Base-by-base conservation (phyloP, 2,113 vertebrate genomes). In the Seriola dumerili region DNA sequence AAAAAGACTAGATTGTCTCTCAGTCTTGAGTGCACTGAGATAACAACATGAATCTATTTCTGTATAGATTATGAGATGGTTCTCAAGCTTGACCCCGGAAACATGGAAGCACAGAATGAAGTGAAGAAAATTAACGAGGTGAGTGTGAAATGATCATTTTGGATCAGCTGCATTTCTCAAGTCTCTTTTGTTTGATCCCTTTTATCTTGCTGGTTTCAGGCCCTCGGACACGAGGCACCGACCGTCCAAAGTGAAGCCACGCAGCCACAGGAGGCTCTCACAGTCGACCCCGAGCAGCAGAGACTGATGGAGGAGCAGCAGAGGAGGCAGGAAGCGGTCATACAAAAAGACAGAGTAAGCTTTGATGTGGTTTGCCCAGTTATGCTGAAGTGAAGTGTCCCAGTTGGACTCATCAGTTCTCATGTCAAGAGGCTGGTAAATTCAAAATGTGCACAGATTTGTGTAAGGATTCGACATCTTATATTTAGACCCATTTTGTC, bases 31-130 rank as follows among this genome's bases (percentile, higher is more conserved):
- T 0, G 0, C 36, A 2, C 12, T 7, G 42, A 55, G 14, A 11
- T 78, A 25, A 86, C 42, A 14, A 21, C 23, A 5, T 7, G 0
- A 67, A 21, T 63, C 40, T 72, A 2, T 58, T 25, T 73, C 23
- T 65, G n/a, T 23, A 67, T 63, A 99, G 98, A 99, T 96, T 99
- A 98, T 91, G 95, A 97, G 91, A 96, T 89, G 74, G 96, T 97
- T 73, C 93, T 99, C 74, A 93, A 96, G 88, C 86, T 98, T 57
- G 97, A 99, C 76, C 94, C 96, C 17, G 94, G 93, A 81, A 99
- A 99, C 86, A 84, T 93, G 2, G 98, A 99, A 76, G 97, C 97
- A 12, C 94, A 93, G 83, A 97, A 89, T 77, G 97, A 99, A 95
- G 92, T 97, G 79, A 96, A 90, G 91, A 98, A 96, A 93, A 96